Evolutionary conservation across 2,113 vertebrate species (phyloP), one percentile per base, ranked within the genome.

Genomic region (Vimba vimba): DNA sequence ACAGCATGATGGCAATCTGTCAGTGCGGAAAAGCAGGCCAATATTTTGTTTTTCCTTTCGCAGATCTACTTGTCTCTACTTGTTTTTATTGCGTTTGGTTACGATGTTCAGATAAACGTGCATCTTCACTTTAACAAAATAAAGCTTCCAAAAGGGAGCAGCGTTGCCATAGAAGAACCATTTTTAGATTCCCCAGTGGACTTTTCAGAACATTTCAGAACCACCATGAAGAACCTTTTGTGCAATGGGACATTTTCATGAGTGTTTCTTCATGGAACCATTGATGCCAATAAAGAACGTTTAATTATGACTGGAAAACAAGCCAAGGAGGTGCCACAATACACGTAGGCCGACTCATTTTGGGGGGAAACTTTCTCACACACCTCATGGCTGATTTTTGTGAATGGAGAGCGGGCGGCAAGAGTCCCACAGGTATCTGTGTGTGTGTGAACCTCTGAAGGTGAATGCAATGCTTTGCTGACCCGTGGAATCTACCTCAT

Each of bases 401-500:
- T 85, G 59, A 85, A 84, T 79, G 76, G 19, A 77, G 66, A 45
- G 43, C 50, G 25, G 30, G 17, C 5, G 47, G 73, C 21, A 62
- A 81, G 50, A 78, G 77, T 79, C 82, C 60, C 59, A 75, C 76
- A 84, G 81, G 87, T 88, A 74, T 86, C 17, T 52, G 15, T 57
- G 19, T 78, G 76, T 45, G 85, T 86, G 85, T 85, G 85, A 86
- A 85, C 60, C 71, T 84, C 88, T 71, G 69, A 76, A 89, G 91
- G 91, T 93, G 93, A 95, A 94, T 94, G 94, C 93, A 94, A 95
- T 94, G 95, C 95, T 95, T 95, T 94, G 93, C 93, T 95, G 94
- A 95, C 94, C 94, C 93, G 91, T 94, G 94, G 95, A 95, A 95
- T 96, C 95, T 93, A 94, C 93, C 95, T 96, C 95, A 95, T 96